Evolutionary conservation across 2,113 vertebrate species (phyloP).

Genomic region (Shinisaurus crocodilurus): DNA sequence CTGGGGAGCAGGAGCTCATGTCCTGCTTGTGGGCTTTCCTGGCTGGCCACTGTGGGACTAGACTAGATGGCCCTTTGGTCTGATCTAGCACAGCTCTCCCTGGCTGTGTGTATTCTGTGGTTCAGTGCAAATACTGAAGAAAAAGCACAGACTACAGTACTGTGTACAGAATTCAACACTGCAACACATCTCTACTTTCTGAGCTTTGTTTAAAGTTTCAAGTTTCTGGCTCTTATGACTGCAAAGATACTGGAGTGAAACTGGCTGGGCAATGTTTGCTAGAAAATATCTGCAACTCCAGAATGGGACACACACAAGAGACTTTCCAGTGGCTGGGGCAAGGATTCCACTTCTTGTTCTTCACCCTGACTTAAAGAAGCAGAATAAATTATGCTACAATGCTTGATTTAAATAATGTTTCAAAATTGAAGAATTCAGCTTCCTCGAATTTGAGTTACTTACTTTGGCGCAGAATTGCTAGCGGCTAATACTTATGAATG

Average conservation of each 20-base stretch:
- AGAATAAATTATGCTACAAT: neutral
- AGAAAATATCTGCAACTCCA: neutral
- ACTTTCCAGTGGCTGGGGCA: neutral
- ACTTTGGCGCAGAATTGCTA: neutral
- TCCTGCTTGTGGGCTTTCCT: no score
- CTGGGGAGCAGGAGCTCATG: no score
- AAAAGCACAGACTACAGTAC: neutral
- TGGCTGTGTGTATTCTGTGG: neutral
- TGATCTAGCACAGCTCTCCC: neutral
- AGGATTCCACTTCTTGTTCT: neutral
- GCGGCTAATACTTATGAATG: neutral
- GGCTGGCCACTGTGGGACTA: no score
- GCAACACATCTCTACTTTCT: neutral
- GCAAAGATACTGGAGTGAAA: neutral
- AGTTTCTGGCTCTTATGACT: neutral
- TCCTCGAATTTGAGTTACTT: neutral
- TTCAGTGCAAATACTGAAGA: neutral
- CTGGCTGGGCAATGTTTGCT: neutral
- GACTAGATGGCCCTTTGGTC: no score
- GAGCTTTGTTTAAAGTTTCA: neutral
- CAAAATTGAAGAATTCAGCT: neutral
- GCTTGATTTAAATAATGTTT: neutral
- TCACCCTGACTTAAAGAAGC: neutral
- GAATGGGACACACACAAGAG: neutral
- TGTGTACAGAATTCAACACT: neutral